Evolutionary conservation across 2,113 vertebrate genomes (phyloP).

Genomic region (Manacus vitellinus): DNA sequence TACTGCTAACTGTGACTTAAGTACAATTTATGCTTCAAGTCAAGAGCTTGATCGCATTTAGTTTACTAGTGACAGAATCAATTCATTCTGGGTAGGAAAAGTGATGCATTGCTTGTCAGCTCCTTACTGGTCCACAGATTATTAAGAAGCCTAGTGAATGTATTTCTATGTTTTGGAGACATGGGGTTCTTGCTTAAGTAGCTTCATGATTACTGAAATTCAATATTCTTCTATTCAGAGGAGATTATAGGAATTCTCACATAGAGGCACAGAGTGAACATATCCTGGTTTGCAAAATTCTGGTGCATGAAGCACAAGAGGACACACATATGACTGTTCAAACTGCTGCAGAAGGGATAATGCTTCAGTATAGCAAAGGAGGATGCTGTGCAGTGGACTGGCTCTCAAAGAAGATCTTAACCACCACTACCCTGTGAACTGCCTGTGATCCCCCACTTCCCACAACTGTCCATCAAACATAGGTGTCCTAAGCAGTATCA

Average conservation of each 20-base stretch:
- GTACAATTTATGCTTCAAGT: conserved; percentile 63
- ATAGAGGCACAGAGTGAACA: neutral
- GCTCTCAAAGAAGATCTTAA: neutral
- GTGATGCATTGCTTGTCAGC: conserved; percentile 52
- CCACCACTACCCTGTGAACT: neutral
- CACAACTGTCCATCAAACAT: rapidly evolving
- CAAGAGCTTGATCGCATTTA: conserved; percentile 66
- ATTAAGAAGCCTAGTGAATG: neutral
- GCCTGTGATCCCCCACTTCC: neutral
- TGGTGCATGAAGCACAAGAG: neutral
- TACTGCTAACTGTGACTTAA: conserved; percentile 41
- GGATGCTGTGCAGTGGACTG: neutral
- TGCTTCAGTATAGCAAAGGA: neutral
- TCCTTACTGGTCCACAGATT: neutral
- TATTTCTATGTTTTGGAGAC: neutral
- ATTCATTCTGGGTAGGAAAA: conserved; percentile 47
- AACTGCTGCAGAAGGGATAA: neutral
- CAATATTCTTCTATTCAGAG: neutral
- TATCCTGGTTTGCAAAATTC: neutral
- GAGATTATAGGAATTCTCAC: neutral
- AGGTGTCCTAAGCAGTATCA: neutral
- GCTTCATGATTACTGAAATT: neutral
- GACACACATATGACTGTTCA: neutral
- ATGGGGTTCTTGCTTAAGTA: neutral
- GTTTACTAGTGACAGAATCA: conserved; percentile 66